Conservation (phyloP, 2,888 invertebrate species). For the Hoplodrina blanda region DNA sequence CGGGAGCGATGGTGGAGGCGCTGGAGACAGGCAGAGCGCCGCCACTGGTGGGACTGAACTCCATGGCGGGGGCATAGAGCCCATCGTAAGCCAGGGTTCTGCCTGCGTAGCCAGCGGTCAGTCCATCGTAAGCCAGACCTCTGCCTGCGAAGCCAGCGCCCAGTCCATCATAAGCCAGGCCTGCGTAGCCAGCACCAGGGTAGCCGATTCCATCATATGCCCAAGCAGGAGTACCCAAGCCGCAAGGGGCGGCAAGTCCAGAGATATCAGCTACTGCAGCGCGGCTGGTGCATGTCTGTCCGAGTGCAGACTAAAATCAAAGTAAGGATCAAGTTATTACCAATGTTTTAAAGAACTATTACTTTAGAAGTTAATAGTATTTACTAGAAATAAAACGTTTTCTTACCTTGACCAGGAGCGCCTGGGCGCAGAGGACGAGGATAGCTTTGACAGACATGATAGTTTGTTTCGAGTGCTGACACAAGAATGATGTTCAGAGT, state of each 20-base stretch:
- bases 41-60: conserved; percentile 42
- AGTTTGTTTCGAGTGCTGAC: conserved; percentile 28
- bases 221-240: not conserved
- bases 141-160: conserved; percentile 5
- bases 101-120: not conserved
- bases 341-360: too few relatives aligned
- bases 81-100: conserved; percentile 20
- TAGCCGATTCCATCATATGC: conserved; percentile 3
- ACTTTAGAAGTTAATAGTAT: too few relatives aligned
- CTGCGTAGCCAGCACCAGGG: conserved; percentile 1
- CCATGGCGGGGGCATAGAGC: conserved; percentile 12
- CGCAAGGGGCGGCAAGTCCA: conserved; percentile 2
- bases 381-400: too few relatives aligned
- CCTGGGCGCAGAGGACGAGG: conserved; percentile 67
- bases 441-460: conserved; percentile 69
- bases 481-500: conserved; percentile 32
- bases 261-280: conserved; percentile 3
- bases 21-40: conserved; percentile 47
- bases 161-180: conserved; percentile 8
- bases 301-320: conserved; percentile 24
- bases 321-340: too few relatives aligned
- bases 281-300: conserved; percentile 26
- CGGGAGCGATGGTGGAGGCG: conserved; percentile 19
- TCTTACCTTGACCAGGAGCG: conserved; percentile 41
- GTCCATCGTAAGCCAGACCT: conserved; percentile 7